Conservation (phyloP, 2,888 invertebrate genomes). For the Pachymerium ferrugineum region DNA sequence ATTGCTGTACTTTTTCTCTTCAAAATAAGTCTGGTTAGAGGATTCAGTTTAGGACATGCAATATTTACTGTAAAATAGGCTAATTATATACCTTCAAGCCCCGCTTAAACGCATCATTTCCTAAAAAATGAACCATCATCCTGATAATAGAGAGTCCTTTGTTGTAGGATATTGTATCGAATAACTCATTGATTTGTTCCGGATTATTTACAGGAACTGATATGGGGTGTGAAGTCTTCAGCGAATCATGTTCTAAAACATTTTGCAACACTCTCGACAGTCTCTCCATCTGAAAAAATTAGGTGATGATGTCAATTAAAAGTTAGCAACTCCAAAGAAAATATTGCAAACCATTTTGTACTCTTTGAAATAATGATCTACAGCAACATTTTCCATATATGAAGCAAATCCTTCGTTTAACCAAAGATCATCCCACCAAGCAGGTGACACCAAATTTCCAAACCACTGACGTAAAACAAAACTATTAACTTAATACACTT, state of each 20-base stretch:
- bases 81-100: constrained; percentile 51
- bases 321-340: neutral
- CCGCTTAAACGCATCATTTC: constrained; percentile 66
- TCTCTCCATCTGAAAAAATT: constrained; percentile 58
- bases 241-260: constrained; percentile 70
- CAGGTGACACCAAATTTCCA: constrained; percentile 68
- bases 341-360: constrained; percentile 52
- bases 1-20: constrained; percentile 57
- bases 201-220: constrained; percentile 78
- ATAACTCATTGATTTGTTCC: constrained; percentile 81
- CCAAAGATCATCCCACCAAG: constrained; percentile 88
- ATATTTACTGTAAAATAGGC: neutral
- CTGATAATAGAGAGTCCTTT: constrained; percentile 80
- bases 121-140: constrained; percentile 86
- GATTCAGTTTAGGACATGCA: neutral
- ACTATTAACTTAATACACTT: neutral
- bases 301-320: neutral
- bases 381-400: constrained; percentile 66
- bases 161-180: constrained; percentile 81
- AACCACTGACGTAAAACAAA: constrained; percentile 59
- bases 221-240: constrained; percentile 78
- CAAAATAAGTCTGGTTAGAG: constrained; percentile 39
- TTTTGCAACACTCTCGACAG: constrained; percentile 66
- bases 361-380: constrained; percentile 57
- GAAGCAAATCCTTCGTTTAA: constrained; percentile 78